Percentiles rank a stretch among this genome's conserved stretches.
phyloP scores from a whole-genome alignment of 2,113 vertebrate genomes.

The Seriola quinqueradiata region DNA sequence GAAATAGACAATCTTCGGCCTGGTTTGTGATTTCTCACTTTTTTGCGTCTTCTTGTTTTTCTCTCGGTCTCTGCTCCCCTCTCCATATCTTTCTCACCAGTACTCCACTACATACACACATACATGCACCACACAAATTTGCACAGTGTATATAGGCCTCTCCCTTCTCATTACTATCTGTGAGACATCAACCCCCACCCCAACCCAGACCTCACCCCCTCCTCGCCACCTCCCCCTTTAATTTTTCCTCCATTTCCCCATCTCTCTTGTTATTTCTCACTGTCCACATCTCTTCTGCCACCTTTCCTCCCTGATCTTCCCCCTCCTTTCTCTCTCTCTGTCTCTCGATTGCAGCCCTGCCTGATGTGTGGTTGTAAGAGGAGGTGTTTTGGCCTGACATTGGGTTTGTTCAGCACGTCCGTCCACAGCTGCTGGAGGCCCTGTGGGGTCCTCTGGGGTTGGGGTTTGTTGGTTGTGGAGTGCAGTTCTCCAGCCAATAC shows the following conservation, averaged over 20 bases:
- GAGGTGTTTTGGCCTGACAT: slow-evolving; percentile 72
- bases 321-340: background rate
- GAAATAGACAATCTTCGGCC: slow-evolving; percentile 31
- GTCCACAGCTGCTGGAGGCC: slow-evolving; percentile 67
- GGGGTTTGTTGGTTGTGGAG: slow-evolving; percentile 64
- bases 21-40: slow-evolving; percentile 52
- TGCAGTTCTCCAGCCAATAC: slow-evolving; percentile 47
- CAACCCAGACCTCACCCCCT: background rate
- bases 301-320: slow-evolving; percentile 6
- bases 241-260: slow-evolving; percentile 51
- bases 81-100: slow-evolving; percentile 8
- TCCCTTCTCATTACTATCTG: slow-evolving; percentile 33
- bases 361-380: slow-evolving; percentile 63
- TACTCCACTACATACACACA: slow-evolving; percentile 18
- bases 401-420: slow-evolving; percentile 74
- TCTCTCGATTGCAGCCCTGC: slow-evolving; percentile 16
- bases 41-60: slow-evolving; percentile 17
- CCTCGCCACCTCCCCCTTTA: slow-evolving; percentile 10
- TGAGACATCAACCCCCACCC: slow-evolving; percentile 19
- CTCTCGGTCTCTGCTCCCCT: slow-evolving; percentile 11
- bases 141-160: background rate
- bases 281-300: slow-evolving; percentile 43
- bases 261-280: slow-evolving; percentile 66
- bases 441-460: slow-evolving; percentile 61
- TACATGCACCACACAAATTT: slow-evolving; percentile 40